phyloP scores from a whole-genome alignment of 2,113 vertebrate genomes.

The Vanacampus margaritifer region DNA sequence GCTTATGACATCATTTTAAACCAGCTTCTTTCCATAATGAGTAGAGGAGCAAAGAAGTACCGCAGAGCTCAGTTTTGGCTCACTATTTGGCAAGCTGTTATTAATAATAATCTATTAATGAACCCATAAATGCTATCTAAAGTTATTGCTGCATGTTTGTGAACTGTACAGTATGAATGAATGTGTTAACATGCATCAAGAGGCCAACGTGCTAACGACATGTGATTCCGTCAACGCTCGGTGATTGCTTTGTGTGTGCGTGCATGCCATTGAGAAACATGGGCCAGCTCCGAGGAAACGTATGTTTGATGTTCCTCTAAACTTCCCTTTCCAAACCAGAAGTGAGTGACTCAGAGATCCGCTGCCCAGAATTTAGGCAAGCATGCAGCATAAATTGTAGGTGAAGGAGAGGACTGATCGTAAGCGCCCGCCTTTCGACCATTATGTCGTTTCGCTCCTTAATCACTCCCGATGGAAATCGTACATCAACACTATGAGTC shows the following conservation, averaged over 20 bases:
- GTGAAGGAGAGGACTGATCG: not conserved
- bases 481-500: conserved; percentile 28
- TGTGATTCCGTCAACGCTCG: conserved; percentile 25
- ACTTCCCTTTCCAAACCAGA: conserved; percentile 37
- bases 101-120: no score
- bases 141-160: not conserved
- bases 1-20: no score
- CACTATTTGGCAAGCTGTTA: no score
- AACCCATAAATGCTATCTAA: not conserved
- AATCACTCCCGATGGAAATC: conserved; percentile 35
- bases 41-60: no score
- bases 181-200: conserved; percentile 22
- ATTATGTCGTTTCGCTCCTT: conserved; percentile 33
- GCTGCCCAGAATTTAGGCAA: conserved; percentile 47
- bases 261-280: conserved; percentile 6
- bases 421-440: conserved; percentile 6
- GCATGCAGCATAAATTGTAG: conserved; percentile 5
- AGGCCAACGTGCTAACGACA: conserved; percentile 17
- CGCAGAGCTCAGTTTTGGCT: no score
- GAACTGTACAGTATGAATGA: not conserved
- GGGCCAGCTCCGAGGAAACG: conserved; percentile 4
- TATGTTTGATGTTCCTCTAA: conserved; percentile 40
- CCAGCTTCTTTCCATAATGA: no score
- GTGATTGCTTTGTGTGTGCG: not conserved
- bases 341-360: conserved; percentile 49